A percentile compares a stretch with the other conserved stretches of the same genome.
Conservation (phyloP, 2,797 vertebrate genomes). For the Pygocentrus nattereri region DNA sequence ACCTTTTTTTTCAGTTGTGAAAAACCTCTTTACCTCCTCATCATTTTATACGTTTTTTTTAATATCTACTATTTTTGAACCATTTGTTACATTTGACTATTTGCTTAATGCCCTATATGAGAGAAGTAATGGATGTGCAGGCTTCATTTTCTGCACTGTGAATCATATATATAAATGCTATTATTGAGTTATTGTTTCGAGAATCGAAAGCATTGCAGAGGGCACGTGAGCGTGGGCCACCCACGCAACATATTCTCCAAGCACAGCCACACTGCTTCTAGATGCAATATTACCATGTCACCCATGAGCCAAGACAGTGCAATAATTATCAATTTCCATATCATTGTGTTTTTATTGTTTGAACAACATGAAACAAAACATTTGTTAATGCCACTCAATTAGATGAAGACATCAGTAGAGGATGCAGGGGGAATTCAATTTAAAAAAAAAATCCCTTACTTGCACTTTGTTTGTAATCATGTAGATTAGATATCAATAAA, state of each 20-base stretch:
- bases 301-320: constrained; percentile 70
- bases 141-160: constrained; percentile 40
- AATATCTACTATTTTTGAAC: constrained; percentile 27
- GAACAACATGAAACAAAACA: constrained; percentile 74
- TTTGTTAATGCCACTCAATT: constrained; percentile 73
- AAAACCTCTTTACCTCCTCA: background rate
- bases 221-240: constrained; percentile 46
- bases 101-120: constrained; percentile 21
- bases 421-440: constrained; percentile 70
- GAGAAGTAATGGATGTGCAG: constrained; percentile 38
- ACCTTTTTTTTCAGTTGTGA: background rate
- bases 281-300: constrained; percentile 73
- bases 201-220: constrained; percentile 37
- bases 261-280: constrained; percentile 65
- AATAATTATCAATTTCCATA: constrained; percentile 84
- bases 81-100: constrained; percentile 44
- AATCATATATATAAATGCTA: constrained; percentile 19
- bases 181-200: constrained; percentile 48
- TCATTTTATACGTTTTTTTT: background rate
- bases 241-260: constrained; percentile 75
- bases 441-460: constrained; percentile 64
- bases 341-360: constrained; percentile 72
- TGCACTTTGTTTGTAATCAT: constrained; percentile 67
- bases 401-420: constrained; percentile 63
- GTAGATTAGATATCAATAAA: constrained; percentile 71